A percentile compares a stretch with the other conserved stretches of the same genome.
These are phyloP conservation scores for Microchrysa polita DNA, from an alignment of 2,888 invertebrate species.

Conservation along the genomic window DNA sequence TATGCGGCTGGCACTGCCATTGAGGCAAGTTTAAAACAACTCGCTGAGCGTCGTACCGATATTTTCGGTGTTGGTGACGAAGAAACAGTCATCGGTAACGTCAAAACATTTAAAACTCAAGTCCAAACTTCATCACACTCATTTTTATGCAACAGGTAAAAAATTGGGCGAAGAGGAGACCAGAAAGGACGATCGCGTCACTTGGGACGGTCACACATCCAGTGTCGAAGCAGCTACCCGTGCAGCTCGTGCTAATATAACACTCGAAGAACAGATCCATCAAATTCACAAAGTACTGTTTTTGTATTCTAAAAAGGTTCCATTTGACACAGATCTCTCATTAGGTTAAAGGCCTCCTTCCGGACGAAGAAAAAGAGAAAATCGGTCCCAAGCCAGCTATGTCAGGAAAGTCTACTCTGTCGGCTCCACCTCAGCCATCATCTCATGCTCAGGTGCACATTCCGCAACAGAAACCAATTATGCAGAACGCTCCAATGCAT, in stretches of 20 bases:
- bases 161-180: slow-evolving; percentile 93
- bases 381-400: slow-evolving; percentile 89
- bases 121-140: not conserved
- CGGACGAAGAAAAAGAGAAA: slow-evolving; percentile 96
- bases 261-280: slow-evolving; percentile 95
- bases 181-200: slow-evolving; percentile 87
- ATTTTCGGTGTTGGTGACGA: slow-evolving; percentile 99
- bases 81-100: slow-evolving; percentile 98
- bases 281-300: slow-evolving; percentile 86
- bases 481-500: slow-evolving; percentile 53
- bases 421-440: slow-evolving; percentile 54
- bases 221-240: slow-evolving; percentile 96
- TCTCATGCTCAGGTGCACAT: slow-evolving; percentile 47
- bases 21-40: slow-evolving; percentile 91
- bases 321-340: too few species aligned
- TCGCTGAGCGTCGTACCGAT: slow-evolving; percentile 99
- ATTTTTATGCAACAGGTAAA: slow-evolving; percentile 72
- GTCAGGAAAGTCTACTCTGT: slow-evolving; percentile 60
- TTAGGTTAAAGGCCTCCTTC: slow-evolving; percentile 83
- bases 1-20: slow-evolving; percentile 80
- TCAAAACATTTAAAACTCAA: too few species aligned
- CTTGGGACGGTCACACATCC: slow-evolving; percentile 98
- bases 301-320: not conserved
- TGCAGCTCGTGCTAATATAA: slow-evolving; percentile 93
- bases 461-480: slow-evolving; percentile 51